Percentiles rank a stretch among this genome's conserved stretches.
phyloP scores from a whole-genome alignment of 2,797 vertebrate genomes.

The Moxostoma hubbsi region DNA sequence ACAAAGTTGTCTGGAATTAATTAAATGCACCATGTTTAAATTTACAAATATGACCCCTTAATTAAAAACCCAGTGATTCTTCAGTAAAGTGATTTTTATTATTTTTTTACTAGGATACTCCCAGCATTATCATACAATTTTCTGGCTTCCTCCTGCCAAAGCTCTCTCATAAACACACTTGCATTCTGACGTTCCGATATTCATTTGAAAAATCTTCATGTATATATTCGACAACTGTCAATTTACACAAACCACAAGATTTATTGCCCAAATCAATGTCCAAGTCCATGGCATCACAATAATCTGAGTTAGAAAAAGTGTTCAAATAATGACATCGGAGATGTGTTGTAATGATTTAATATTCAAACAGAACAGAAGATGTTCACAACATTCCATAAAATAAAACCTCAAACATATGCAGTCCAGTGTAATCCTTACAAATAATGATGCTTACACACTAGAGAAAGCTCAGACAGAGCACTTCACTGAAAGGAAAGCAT shows the following conservation, averaged over 20 bases:
- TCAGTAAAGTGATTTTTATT: constrained; percentile 57
- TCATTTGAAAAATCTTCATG: not conserved
- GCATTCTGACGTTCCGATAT: constrained; percentile 38
- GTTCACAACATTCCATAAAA: not conserved
- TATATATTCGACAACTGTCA: constrained; percentile 21
- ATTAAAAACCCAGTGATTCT: constrained; percentile 51
- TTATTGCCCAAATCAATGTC: not conserved
- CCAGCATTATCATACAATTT: constrained; percentile 75
- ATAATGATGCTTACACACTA: not conserved
- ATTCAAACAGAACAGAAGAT: not conserved
- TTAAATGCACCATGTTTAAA: constrained; percentile 13
- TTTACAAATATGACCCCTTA: constrained; percentile 16
- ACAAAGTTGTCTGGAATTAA: constrained; percentile 15
- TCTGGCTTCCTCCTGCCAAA: constrained; percentile 75
- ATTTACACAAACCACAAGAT: constrained; percentile 17
- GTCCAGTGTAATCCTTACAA: not conserved
- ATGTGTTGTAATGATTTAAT: not conserved
- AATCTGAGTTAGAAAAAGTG: not conserved
- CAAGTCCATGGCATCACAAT: not conserved
- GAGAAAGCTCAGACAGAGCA: not conserved
- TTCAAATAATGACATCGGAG: not conserved
- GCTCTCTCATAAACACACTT: constrained; percentile 74
- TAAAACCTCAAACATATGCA: not conserved
- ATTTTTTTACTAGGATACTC: constrained; percentile 73
- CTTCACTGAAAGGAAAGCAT: no score